phyloP scores from a whole-genome alignment of 2,888 invertebrate species.

The Orgyia antiqua region DNA sequence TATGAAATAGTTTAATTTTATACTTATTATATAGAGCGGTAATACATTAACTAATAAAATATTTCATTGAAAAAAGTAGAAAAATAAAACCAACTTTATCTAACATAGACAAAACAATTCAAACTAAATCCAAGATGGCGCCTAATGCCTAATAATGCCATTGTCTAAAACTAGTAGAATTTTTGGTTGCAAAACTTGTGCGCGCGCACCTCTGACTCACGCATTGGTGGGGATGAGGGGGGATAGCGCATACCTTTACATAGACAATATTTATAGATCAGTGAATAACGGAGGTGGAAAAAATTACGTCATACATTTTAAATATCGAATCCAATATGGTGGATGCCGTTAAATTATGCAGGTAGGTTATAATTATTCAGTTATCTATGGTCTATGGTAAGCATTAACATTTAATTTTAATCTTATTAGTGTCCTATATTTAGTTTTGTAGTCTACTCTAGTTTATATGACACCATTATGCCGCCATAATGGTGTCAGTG shows the following conservation, averaged over 20 bases:
- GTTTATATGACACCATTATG: no score
- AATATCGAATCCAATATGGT: slow-evolving; percentile 6
- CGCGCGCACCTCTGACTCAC: slow-evolving; percentile 66
- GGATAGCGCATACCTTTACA: slow-evolving; percentile 17
- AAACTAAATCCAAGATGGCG: slow-evolving; percentile 61
- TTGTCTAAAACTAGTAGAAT: slow-evolving; percentile 76
- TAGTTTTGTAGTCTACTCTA: no score
- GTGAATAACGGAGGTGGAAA: slow-evolving; percentile 28
- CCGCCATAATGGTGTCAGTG: no score
- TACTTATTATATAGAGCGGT: no score
- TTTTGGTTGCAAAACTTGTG: slow-evolving; percentile 71
- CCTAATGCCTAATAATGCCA: slow-evolving; percentile 67
- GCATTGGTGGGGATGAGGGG: slow-evolving; percentile 16
- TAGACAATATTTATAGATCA: slow-evolving; percentile 21
- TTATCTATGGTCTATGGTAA: no score
- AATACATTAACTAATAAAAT: no score
- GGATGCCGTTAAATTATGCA: no score
- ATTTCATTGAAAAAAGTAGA: no score
- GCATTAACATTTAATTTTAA: no score
- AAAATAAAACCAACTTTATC: slow-evolving; percentile 7
- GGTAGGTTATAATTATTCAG: no score
- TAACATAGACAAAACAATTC: slow-evolving; percentile 16
- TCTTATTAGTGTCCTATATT: no score
- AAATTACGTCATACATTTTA: slow-evolving; percentile 18
- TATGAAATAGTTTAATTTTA: no score